Percentiles rank a stretch among this genome's conserved stretches.
Evolutionary conservation across 2,888 invertebrate species (phyloP).

Genomic region (Leucophenga maculata): DNA sequence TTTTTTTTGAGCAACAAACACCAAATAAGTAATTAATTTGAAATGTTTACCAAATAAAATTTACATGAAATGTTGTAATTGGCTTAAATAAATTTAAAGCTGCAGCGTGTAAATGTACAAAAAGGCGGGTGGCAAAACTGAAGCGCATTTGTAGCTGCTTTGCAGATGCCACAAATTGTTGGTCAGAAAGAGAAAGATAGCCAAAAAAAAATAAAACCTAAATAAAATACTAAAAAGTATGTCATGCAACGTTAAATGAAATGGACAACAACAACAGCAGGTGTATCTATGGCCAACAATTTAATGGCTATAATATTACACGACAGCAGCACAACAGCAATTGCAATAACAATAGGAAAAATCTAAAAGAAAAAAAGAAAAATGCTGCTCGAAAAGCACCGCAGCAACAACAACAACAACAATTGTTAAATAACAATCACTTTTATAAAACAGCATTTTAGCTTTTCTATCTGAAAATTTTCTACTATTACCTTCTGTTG

Average conservation of each 20-base stretch:
- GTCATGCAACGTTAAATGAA: neutral
- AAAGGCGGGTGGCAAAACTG: neutral
- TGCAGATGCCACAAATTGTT: neutral
- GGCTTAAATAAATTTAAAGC: slow-evolving; percentile 2
- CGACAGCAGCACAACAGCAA: slow-evolving; percentile 1
- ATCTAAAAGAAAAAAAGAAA: neutral
- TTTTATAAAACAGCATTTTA: neutral
- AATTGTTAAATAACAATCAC: slow-evolving; percentile 29
- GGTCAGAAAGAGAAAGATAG: neutral
- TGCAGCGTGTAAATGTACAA: neutral
- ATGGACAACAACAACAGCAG: slow-evolving; percentile 1
- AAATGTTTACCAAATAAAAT: slow-evolving; percentile 2
- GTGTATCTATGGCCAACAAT: neutral
- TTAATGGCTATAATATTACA: slow-evolving; percentile 14
- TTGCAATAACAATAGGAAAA: slow-evolving; percentile 16
- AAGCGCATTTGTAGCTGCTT: neutral
- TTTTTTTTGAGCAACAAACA: neutral
- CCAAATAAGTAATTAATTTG: slow-evolving; percentile 18
- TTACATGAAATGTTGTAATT: slow-evolving; percentile 18
- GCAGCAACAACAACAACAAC: slow-evolving; percentile 20
- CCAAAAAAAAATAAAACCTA: neutral
- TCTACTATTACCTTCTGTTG: neutral
- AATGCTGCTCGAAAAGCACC: neutral
- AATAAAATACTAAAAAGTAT: neutral
- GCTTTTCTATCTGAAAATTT: neutral